These are phyloP conservation scores for Sander lucioperca DNA, from an alignment of 2,113 vertebrate genomes.

Conservation along the genomic window DNA sequence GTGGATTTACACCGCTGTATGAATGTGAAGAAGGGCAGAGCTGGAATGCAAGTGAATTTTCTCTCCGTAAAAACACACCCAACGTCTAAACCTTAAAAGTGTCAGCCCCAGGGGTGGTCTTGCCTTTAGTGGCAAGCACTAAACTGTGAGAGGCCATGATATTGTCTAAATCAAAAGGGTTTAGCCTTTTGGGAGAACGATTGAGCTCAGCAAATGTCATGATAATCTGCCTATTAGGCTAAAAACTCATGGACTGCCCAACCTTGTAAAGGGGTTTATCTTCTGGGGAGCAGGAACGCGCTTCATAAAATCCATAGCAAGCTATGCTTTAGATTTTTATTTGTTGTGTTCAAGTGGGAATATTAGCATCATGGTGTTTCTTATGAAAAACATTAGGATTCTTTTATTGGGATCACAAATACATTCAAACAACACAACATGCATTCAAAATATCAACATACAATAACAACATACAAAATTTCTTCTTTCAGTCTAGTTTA, in stretches of 20 bases:
- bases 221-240: neutral
- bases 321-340: neutral
- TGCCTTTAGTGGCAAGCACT: neutral
- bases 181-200: neutral
- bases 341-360: neutral
- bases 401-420: neutral
- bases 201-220: neutral
- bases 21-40: neutral
- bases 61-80: neutral
- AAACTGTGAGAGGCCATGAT: neutral
- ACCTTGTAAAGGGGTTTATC: neutral
- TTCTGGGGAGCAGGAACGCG: neutral
- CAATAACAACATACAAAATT: neutral
- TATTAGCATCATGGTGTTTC: neutral
- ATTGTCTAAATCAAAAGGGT: neutral
- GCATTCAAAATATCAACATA: too few species aligned
- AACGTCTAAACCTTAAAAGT: neutral
- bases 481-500: neutral
- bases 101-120: neutral
- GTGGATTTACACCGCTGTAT: neutral
- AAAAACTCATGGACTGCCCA: neutral
- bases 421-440: too few species aligned
- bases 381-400: neutral
- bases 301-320: neutral
- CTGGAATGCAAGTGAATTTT: neutral